Evolutionary conservation across 1,140 invertebrate species (phyloP).

Genomic region (Steinernema feltiae): DNA sequence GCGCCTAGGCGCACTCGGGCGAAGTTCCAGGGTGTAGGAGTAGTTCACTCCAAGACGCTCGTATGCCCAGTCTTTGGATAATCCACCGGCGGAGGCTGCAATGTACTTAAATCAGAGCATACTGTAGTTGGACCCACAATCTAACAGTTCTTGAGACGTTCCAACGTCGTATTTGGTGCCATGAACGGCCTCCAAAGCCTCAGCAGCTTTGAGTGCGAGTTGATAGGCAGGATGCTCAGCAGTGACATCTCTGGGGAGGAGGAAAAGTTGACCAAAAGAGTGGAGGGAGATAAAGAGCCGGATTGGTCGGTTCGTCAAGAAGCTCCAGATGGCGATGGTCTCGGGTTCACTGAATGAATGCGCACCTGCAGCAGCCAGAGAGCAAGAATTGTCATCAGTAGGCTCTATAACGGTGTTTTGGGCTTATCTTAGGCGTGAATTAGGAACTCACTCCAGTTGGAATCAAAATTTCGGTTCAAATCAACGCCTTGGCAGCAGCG

Average conservation of each 20-base stretch:
- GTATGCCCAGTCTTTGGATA: constrained; percentile 45
- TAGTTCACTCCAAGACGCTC: constrained; percentile 58
- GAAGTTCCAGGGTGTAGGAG: constrained; percentile 58
- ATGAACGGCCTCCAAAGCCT: constrained; percentile 30
- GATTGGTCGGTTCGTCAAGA: constrained; percentile 23
- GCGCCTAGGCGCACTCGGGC: not conserved
- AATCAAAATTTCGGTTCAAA: constrained; percentile 59
- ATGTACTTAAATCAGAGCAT: not conserved
- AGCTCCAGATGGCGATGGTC: constrained; percentile 25
- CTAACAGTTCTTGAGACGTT: constrained; percentile 34
- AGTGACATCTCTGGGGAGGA: constrained; percentile 60
- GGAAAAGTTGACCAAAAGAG: constrained; percentile 55
- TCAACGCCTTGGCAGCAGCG: constrained; percentile 57
- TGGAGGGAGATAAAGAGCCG: constrained; percentile 42
- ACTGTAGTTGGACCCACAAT: not conserved
- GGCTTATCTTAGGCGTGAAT: not conserved
- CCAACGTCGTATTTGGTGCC: constrained; percentile 32
- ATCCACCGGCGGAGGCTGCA: constrained; percentile 43
- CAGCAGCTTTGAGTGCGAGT: constrained; percentile 45
- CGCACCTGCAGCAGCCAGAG: constrained; percentile 12
- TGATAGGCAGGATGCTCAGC: constrained; percentile 34
- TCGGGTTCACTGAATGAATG: constrained; percentile 40
- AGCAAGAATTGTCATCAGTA: not conserved
- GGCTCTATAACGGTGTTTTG: constrained; percentile 32
- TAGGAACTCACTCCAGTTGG: constrained; percentile 49